phyloP scores from a whole-genome alignment of 1,140 invertebrate genomes.

The Scaptomyza hsui region DNA sequence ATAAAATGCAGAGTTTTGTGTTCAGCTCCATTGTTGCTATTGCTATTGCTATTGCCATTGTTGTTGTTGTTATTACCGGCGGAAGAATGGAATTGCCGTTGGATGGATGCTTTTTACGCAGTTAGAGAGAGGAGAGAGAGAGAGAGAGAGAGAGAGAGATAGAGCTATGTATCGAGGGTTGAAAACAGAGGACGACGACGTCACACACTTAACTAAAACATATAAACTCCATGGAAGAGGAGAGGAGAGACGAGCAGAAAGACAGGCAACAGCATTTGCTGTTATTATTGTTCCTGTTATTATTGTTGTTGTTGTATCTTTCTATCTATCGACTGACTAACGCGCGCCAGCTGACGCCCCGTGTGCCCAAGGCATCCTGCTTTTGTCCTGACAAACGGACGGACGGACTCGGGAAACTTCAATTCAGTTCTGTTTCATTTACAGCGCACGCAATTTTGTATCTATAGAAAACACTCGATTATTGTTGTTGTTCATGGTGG shows the following conservation, averaged over 20 bases:
- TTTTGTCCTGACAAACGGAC: background rate
- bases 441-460: conserved; percentile 74
- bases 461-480: conserved; percentile 40
- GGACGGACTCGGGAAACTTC: conserved; percentile 12
- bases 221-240: background rate
- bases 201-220: conserved; percentile 39
- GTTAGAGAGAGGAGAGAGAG: background rate
- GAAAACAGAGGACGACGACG: conserved; percentile 22
- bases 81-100: conserved; percentile 65
- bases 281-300: conserved; percentile 27
- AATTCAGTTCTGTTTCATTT: conserved; percentile 54
- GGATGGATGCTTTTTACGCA: conserved; percentile 48
- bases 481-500: conserved; percentile 4
- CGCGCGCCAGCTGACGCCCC: conserved; percentile 69
- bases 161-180: conserved; percentile 31
- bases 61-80: conserved; percentile 62
- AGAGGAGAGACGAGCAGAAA: background rate
- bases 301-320: conserved; percentile 17
- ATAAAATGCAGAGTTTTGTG: conserved; percentile 58
- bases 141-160: background rate
- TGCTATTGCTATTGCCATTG: conserved; percentile 4
- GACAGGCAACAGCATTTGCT: conserved; percentile 10
- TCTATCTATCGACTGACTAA: conserved; percentile 73
- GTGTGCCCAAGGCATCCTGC: conserved; percentile 4
- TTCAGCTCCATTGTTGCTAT: conserved; percentile 40